A percentile compares a stretch with the other conserved stretches of the same genome.
phyloP scores from a whole-genome alignment of 2,888 invertebrate species.

The Lasius platythorax region DNA sequence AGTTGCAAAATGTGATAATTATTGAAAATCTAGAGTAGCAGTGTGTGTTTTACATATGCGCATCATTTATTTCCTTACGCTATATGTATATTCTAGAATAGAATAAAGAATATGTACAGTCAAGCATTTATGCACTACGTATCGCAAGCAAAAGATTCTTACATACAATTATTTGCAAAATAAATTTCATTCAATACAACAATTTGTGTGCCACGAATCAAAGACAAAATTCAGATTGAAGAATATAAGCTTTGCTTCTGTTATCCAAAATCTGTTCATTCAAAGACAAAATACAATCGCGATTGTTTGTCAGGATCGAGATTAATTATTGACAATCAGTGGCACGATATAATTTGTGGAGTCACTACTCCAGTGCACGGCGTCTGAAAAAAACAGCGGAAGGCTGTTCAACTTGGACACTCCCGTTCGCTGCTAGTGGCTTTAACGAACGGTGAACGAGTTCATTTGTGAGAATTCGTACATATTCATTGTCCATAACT shows the following conservation, averaged over 20 bases:
- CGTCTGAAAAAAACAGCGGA: conserved; percentile 24
- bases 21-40: no score
- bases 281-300: background rate
- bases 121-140: no score
- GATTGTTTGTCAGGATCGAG: background rate
- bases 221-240: no score
- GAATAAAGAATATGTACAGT: background rate
- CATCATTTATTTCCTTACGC: no score
- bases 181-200: no score
- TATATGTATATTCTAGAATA: no score
- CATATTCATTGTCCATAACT: conserved; percentile 82
- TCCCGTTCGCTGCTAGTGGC: background rate
- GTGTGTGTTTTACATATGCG: no score
- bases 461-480: conserved; percentile 80
- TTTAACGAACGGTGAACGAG: conserved; percentile 79
- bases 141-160: background rate
- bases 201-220: no score
- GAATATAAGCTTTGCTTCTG: background rate
- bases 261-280: background rate
- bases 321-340: background rate
- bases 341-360: background rate
- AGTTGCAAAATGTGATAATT: no score
- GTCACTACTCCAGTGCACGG: background rate
- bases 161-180: background rate
- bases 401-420: conserved; percentile 6